Conservation (phyloP, 2,888 invertebrate genomes). For the Lasioglossum lativentre region DNA sequence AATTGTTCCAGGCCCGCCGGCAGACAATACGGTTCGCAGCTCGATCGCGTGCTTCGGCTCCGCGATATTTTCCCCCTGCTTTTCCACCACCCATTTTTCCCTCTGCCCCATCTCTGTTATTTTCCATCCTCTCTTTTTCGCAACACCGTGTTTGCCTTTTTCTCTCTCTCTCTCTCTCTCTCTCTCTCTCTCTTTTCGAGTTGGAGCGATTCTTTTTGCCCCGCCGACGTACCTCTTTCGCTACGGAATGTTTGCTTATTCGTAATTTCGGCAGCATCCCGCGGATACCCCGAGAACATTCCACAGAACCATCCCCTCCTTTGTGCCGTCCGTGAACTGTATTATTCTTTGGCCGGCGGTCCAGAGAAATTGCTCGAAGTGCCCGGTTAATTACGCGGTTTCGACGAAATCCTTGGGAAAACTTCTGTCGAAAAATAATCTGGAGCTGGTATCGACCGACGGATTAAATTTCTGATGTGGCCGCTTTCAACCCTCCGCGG, state of each 20-base stretch:
- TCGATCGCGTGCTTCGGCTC: slow-evolving; percentile 10
- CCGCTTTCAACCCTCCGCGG: no score
- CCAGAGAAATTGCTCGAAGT: neutral
- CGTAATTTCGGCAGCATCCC: slow-evolving; percentile 7
- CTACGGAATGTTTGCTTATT: slow-evolving; percentile 6
- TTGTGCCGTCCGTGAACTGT: neutral
- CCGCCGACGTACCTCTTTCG: neutral
- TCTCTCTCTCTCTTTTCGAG: neutral
- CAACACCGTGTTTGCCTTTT: neutral
- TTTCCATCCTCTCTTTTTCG: neutral
- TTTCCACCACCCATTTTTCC: neutral
- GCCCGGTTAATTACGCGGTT: neutral
- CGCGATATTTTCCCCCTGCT: neutral
- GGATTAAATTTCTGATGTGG: no score
- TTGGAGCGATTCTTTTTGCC: neutral
- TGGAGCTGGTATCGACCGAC: no score
- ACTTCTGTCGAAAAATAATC: no score
- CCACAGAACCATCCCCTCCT: neutral
- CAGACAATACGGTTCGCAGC: slow-evolving; percentile 1
- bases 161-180: neutral
- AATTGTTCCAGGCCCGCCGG: slow-evolving; percentile 29
- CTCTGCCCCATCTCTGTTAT: neutral
- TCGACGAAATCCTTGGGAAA: neutral
- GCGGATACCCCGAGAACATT: neutral
- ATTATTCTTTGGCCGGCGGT: neutral